Conservation (phyloP, 2,797 vertebrate species). For the Alfaro cultratus region DNA sequence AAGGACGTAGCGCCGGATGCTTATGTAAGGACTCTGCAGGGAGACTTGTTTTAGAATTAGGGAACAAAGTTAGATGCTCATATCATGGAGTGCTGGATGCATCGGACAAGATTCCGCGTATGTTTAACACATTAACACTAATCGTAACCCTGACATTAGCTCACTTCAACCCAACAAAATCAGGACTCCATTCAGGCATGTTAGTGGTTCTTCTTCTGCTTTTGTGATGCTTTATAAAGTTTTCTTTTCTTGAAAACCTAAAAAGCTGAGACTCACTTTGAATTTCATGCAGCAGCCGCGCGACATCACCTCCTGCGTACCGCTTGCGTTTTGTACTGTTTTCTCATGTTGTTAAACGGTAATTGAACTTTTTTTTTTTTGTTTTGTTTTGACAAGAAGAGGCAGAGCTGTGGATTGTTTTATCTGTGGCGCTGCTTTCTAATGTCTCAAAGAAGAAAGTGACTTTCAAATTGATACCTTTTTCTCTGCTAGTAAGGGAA, state of each 20-base stretch:
- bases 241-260: neutral
- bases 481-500: neutral
- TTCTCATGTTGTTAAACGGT: neutral
- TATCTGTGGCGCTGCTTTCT: neutral
- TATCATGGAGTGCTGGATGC: constrained; percentile 40
- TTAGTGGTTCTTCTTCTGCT: neutral
- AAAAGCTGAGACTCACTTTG: neutral
- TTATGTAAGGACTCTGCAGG: constrained; percentile 58
- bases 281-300: neutral
- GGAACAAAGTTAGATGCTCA: constrained; percentile 36
- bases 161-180: neutral
- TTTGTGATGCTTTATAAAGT: neutral
- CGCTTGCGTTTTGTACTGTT: neutral
- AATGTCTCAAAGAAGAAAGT: neutral
- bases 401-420: neutral
- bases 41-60: constrained; percentile 47
- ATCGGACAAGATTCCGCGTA: constrained; percentile 1
- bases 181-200: neutral
- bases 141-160: neutral
- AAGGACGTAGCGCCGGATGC: constrained; percentile 34
- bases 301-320: neutral
- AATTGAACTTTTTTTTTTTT: neutral
- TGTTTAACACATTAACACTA: neutral
- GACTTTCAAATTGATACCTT: neutral
- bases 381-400: neutral